phyloP scores from a whole-genome alignment of 2,888 invertebrate genomes.

The Drosophila koepferae region DNA sequence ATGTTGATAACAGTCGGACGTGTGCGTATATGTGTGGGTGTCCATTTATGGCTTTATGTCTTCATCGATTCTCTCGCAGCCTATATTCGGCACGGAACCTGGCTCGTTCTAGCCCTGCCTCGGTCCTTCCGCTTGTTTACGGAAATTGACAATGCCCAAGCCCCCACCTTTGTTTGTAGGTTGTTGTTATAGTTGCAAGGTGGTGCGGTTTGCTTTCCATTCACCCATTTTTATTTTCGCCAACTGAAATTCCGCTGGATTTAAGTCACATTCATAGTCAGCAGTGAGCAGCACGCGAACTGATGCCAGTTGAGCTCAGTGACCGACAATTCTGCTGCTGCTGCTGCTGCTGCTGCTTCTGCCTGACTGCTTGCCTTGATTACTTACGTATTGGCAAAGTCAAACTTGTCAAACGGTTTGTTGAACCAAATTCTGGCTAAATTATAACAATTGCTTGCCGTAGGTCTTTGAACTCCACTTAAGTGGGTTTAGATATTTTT shows the following conservation, averaged over 20 bases:
- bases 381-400: conserved; percentile 41
- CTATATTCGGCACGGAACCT: conserved; percentile 42
- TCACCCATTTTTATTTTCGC: conserved; percentile 49
- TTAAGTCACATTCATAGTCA: conserved; percentile 12
- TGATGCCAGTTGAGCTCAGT: conserved; percentile 25
- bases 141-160: conserved; percentile 45
- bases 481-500: not conserved
- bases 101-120: conserved; percentile 30
- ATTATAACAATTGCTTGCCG: conserved; percentile 50
- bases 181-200: conserved; percentile 83
- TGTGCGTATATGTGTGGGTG: not conserved
- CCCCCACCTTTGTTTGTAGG: conserved; percentile 70
- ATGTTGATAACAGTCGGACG: conserved; percentile 2
- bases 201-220: conserved; percentile 51
- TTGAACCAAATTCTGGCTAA: conserved; percentile 62
- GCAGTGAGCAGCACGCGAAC: conserved; percentile 54
- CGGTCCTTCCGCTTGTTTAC: conserved; percentile 32
- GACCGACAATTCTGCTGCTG: conserved; percentile 21
- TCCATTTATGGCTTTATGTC: conserved; percentile 33
- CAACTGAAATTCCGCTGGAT: conserved; percentile 30
- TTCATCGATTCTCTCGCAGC: conserved; percentile 63
- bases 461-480: conserved; percentile 67
- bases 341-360: conserved; percentile 19
- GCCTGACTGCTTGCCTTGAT: conserved; percentile 48
- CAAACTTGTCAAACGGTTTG: conserved; percentile 66